Conservation (phyloP, 2,888 invertebrate species). For the Heliconius aoede region DNA sequence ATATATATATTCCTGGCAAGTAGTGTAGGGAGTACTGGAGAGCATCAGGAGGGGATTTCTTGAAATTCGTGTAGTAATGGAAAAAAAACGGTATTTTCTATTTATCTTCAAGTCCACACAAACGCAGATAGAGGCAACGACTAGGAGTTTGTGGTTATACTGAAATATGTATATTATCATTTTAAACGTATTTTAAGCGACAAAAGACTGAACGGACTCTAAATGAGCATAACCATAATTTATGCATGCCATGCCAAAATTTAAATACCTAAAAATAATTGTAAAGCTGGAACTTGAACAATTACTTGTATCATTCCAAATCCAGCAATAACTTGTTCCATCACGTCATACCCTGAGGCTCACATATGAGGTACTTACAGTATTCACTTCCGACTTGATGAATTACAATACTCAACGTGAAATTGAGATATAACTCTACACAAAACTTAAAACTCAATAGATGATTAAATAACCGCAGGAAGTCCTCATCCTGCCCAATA, state of each 20-base stretch:
- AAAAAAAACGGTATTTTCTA: too few species aligned
- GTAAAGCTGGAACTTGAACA: neutral
- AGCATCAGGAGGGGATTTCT: too few species aligned
- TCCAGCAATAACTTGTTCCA: neutral
- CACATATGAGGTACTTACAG: conserved; percentile 1
- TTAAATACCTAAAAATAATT: neutral
- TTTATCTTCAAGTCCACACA: neutral
- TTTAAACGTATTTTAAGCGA: neutral
- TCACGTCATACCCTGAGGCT: neutral
- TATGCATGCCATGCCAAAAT: neutral
- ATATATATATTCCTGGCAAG: too few species aligned
- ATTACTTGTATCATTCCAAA: neutral
- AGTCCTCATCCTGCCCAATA: conserved; percentile 48
- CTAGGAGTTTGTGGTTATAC: too few species aligned
- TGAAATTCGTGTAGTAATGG: too few species aligned
- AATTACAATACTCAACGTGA: conserved; percentile 31
- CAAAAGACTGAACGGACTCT: neutral
- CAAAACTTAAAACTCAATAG: conserved; percentile 36
- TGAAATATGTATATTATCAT: too few species aligned
- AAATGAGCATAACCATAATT: too few species aligned
- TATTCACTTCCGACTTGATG: conserved; percentile 19
- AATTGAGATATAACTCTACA: conserved; percentile 18
- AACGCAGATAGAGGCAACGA: neutral
- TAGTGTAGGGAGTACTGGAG: too few species aligned
- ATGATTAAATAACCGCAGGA: conserved; percentile 46